Evolutionary conservation across 1,140 invertebrate species (phyloP).

Genomic region (Drosophila kanapiae): DNA sequence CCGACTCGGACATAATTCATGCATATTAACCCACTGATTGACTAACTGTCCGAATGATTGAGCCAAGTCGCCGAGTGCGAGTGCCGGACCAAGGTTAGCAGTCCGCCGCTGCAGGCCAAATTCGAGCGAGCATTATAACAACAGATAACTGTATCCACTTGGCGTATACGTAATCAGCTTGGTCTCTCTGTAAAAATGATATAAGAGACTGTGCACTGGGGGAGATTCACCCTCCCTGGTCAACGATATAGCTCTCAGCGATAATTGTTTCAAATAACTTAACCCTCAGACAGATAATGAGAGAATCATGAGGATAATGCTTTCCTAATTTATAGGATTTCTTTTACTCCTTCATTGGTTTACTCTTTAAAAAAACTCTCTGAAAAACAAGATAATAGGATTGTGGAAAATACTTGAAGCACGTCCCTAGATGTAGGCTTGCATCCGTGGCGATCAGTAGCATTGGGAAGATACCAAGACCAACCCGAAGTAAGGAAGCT

Average conservation of each 20-base stretch:
- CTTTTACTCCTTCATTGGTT: too few relatives aligned
- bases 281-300: background rate
- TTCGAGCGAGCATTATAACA: slow-evolving; percentile 1
- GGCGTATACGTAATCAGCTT: slow-evolving; percentile 47
- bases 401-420: slow-evolving; percentile 88
- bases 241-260: background rate
- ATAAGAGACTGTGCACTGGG: background rate
- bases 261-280: background rate
- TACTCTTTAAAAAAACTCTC: too few relatives aligned
- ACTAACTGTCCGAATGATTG: slow-evolving; percentile 25
- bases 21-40: slow-evolving; percentile 48
- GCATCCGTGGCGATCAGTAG: slow-evolving; percentile 99
- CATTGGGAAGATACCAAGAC: slow-evolving; percentile 99
- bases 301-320: too few relatives aligned
- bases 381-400: too few relatives aligned
- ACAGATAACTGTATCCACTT: slow-evolving; percentile 15
- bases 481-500: too few relatives aligned
- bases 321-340: too few relatives aligned
- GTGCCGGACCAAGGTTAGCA: slow-evolving; percentile 60
- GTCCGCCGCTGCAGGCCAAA: slow-evolving; percentile 52
- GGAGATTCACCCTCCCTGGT: too few relatives aligned
- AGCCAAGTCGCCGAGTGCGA: slow-evolving; percentile 13
- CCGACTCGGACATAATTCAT: slow-evolving; percentile 32
- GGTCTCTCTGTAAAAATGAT: background rate
- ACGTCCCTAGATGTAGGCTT: slow-evolving; percentile 99